phyloP scores from a whole-genome alignment of 1,140 invertebrate genomes.

The Pantala flavescens region DNA sequence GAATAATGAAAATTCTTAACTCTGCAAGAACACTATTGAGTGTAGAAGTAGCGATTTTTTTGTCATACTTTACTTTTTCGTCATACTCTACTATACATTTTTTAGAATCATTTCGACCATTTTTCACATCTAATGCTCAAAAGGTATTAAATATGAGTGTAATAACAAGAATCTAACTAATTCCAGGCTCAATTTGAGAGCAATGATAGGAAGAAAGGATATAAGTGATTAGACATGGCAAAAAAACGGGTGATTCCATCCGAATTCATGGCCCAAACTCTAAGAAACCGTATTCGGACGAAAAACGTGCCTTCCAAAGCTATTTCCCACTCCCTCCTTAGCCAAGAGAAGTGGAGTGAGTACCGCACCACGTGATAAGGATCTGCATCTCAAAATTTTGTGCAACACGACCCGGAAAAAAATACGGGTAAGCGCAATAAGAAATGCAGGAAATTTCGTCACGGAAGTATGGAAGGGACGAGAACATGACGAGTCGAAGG shows the following conservation, averaged over 20 bases:
- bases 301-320: not conserved
- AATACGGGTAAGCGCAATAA: not conserved
- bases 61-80: too few relatives aligned
- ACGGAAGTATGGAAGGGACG: not conserved
- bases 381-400: slow-evolving; percentile 6
- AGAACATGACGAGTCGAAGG: not conserved
- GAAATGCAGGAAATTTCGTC: not conserved
- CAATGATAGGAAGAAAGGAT: too few relatives aligned
- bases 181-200: too few relatives aligned
- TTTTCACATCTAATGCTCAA: too few relatives aligned
- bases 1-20: too few relatives aligned
- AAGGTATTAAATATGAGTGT: too few relatives aligned
- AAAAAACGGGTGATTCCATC: not conserved
- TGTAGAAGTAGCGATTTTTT: too few relatives aligned
- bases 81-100: too few relatives aligned
- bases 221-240: too few relatives aligned
- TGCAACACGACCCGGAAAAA: not conserved
- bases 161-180: too few relatives aligned
- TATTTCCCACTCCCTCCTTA: not conserved
- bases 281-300: not conserved
- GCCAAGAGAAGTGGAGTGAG: not conserved
- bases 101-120: too few relatives aligned
- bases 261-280: not conserved
- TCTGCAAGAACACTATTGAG: too few relatives aligned
- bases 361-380: not conserved